phyloP scores from a whole-genome alignment of 2,113 vertebrate genomes.

The Tursiops truncatus region DNA sequence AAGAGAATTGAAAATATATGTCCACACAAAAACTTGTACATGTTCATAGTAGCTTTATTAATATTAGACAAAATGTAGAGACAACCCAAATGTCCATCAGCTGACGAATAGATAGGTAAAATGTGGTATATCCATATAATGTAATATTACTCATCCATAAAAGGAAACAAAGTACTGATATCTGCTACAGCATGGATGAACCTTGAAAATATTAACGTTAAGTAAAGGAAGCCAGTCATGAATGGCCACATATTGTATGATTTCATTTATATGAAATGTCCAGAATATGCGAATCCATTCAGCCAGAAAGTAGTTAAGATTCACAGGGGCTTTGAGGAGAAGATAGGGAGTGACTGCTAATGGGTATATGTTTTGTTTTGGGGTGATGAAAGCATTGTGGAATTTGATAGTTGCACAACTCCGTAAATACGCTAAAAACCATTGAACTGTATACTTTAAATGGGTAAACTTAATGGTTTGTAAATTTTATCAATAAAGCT shows the following conservation, averaged over 20 bases:
- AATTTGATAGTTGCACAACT: background rate
- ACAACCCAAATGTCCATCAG: background rate
- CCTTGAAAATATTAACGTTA: background rate
- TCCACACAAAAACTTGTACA: background rate
- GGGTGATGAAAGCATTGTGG: background rate
- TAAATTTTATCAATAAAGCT: background rate
- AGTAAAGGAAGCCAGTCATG: background rate
- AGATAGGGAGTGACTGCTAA: background rate
- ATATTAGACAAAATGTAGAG: background rate
- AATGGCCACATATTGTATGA: background rate
- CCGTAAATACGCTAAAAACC: background rate
- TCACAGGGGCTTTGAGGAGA: background rate
- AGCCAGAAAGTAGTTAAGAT: background rate
- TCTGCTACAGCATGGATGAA: background rate
- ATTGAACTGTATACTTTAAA: background rate
- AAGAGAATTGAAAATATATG: background rate
- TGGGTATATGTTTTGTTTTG: background rate
- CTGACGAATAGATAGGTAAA: background rate
- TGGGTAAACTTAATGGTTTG: background rate
- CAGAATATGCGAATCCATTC: background rate
- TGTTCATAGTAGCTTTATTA: background rate
- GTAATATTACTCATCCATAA: background rate
- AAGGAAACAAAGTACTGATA: background rate
- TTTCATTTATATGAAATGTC: background rate
- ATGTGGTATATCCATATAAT: background rate